Base-by-base conservation (phyloP, 53 echinoderm and acorn worm species). In the Holothuria scabra region DNA sequence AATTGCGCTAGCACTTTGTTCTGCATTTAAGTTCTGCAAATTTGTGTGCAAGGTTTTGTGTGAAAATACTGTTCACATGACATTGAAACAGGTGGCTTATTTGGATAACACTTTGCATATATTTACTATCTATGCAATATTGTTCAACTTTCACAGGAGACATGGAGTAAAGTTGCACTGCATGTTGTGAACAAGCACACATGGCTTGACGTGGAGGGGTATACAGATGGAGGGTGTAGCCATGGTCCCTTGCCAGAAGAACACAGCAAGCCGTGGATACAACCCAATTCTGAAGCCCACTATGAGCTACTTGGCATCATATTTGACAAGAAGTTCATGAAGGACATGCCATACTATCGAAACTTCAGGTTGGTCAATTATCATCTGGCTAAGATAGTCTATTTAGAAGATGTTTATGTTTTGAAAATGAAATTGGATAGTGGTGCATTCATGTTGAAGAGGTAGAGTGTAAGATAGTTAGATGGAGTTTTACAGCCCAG, bases 161-260 rank as follows among this genome's bases (percentile, higher is more conserved):
- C 28, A 16, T 70, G 70, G 41, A 70, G 22, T 8, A 38, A 70
- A 70, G 70, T 70, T 70, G 70, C 1, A 1, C 38, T 44, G 12
- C 70, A 70, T 70, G 44, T 70, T 37, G 70, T 70, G 0, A 70
- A 70, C 7, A 70, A 38, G 20, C 70, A 70, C 44, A 37, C 70
- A 21, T 70, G 70, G 70, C 46, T 70, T 21, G 70, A 70, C 24
- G 6, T 70, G 13, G 19, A 70, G 18, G 70, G 41, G 12, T 38
- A 70, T 12, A 70, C 70, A 3, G 21, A 70, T 11, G 70, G 70
- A 11, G 70, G 70, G n/a, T 70, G 70, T 19, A 70, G 21, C 70
- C 70, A 46, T 38, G 41, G 41, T 5, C 18, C 28, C 1, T 18
- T 70, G 5, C 46, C 67, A 30, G 28, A 37, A 3, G 70, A 69